A percentile compares a stretch with the other conserved stretches of the same genome.
Conservation (phyloP, 2,113 vertebrate species). For the Microcebus lehilahytsara region DNA sequence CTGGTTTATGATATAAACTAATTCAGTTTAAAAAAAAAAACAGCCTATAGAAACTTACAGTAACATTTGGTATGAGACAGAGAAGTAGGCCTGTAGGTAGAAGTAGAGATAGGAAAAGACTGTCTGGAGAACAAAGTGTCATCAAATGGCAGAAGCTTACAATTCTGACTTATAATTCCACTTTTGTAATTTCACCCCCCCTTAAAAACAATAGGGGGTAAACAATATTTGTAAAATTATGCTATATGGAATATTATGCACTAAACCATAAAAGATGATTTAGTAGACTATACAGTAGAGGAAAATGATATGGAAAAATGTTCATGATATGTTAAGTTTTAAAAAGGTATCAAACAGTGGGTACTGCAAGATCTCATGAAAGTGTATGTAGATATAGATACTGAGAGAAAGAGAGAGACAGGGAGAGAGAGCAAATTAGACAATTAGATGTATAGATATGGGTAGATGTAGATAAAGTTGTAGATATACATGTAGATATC, state of each 20-base stretch:
- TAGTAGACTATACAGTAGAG: neutral
- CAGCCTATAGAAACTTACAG: neutral
- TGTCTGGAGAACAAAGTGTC: neutral
- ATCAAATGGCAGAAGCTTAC: neutral
- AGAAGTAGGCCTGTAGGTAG: neutral
- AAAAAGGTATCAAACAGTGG: neutral
- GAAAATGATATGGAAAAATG: constrained; percentile 5
- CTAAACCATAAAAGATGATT: neutral
- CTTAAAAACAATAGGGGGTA: neutral
- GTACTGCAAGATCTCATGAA: neutral
- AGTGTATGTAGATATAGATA: neutral
- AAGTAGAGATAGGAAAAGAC: neutral
- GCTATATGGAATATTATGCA: neutral
- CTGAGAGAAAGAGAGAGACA: neutral
- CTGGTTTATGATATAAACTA: neutral
- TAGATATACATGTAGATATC: neutral
- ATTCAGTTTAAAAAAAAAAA: neutral
- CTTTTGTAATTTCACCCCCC: neutral
- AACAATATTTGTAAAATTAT: neutral
- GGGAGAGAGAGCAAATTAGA: neutral
- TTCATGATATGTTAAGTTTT: neutral
- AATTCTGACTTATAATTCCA: neutral
- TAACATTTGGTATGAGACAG: neutral
- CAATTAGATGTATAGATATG: neutral
- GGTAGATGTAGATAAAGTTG: neutral